Evolutionary conservation across 2,888 invertebrate genomes (phyloP).

Genomic region (Thymelicus sylvestris): DNA sequence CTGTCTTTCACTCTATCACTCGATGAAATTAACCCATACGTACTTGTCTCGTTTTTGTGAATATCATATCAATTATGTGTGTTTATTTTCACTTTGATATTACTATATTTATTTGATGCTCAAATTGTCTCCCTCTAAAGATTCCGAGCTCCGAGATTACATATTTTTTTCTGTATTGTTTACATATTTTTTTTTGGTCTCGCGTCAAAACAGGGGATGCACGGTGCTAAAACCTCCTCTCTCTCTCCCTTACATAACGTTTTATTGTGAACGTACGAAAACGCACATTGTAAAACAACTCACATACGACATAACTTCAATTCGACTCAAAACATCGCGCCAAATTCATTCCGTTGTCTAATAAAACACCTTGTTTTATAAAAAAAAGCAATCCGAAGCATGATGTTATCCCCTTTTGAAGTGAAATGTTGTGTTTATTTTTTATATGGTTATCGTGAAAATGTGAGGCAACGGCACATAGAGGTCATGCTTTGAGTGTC

Average conservation of each 20-base stretch:
- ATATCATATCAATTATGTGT: conserved; percentile 60
- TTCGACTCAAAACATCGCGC: conserved; percentile 27
- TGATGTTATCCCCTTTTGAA: conserved; percentile 67
- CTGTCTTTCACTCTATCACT: conserved; percentile 65
- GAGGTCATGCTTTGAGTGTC: conserved; percentile 74
- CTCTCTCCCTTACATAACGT: conserved; percentile 62
- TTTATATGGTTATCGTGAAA: conserved; percentile 55
- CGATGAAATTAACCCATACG: conserved; percentile 69
- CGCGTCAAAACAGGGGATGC: conserved; percentile 84
- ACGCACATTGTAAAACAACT: conserved; percentile 47
- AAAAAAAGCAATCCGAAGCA: conserved; percentile 58
- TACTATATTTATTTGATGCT: conserved; percentile 57
- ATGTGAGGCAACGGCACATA: conserved; percentile 60
- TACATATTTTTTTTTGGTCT: conserved; percentile 63
- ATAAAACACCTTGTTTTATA: conserved; percentile 36
- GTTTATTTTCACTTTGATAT: conserved; percentile 57
- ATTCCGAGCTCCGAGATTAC: conserved; percentile 71
- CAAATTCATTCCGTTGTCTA: conserved; percentile 21
- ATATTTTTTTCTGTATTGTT: conserved; percentile 46
- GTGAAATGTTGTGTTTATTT: conserved; percentile 53
- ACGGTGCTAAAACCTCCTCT: conserved; percentile 80
- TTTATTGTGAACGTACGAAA: conserved; percentile 53
- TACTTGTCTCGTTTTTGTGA: conserved; percentile 49
- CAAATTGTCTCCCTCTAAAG: conserved; percentile 81
- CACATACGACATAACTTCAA: conserved; percentile 43